Base-by-base conservation (phyloP, 2,113 vertebrate species). In the Alectura lathami region DNA sequence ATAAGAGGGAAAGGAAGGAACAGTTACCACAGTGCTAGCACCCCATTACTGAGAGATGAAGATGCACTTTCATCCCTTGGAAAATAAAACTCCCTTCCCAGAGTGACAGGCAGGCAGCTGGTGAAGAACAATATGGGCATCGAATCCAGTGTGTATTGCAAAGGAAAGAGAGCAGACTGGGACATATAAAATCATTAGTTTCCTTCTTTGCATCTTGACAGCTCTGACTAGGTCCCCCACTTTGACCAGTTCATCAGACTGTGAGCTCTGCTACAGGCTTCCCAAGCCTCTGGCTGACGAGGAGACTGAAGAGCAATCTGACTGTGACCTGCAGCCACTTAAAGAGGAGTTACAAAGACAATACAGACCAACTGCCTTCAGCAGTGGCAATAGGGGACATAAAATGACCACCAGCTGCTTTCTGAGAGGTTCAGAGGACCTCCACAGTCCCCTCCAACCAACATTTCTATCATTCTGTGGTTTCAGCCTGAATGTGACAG, bases 371-470 rank as follows among this genome's bases (percentile, higher is more conserved):
- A 43, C 6, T 13, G 20, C 54, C 22, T 13, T 86, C 32, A 27
- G 63, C 24, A 67, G 13, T 63, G 17, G 5, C 11, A 34, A 43
- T 3, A 6, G 2, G 26, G 8, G 8, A 34, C 0, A 0, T 64
- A n/a, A 16, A 60, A 38, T 5, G 24, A 22, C 2, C 34, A 72
- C 34, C 54, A 13, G 26, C 13, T 72, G 23, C 15, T 59, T 87
- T 92, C 40, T 4, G 22, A 15, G 34, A 45, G 34, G 12, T 79
- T 72, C 69, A 82, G 60, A 56, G 27, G 24, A 29, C 8, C 11
- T 64, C 32, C 36, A n/a, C 36, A 57, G 17, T 74, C 45, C 30
- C 7, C 56, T 74, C 45, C 30, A 86, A 42, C 3, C 13, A 66
- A 38, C 22, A 64, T 30, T 91, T 80, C 36, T 45, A 5, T 64